Base-by-base conservation (phyloP, 2,888 invertebrate genomes). In the Anarsia innoxiella region DNA sequence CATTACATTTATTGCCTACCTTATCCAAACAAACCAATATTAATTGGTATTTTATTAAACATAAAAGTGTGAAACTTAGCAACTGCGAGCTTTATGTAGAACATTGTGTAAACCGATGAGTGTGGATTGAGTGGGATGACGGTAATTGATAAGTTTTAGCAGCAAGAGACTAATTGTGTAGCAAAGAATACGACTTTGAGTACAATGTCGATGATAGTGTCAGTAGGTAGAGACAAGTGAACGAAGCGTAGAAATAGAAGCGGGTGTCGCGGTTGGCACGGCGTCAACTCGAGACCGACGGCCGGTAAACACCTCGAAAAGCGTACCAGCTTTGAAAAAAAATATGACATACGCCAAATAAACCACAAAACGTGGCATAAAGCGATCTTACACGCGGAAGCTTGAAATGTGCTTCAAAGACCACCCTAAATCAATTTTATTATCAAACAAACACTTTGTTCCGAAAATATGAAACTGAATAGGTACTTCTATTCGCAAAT, bases 231-330 rank as follows among this genome's bases (percentile, higher is more conserved):
- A 19, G 31, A 13, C 25, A 10, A 36, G 36, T 31, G 26, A 27
- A 35, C 34, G 33, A 31, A 31, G 35, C 38, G 23, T 74, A 60
- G 69, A 78, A 80, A 78, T 79, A 80, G 66, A 66, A 78, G 65
- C 66, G 50, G 49, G 53, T 65, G 70, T 76, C 66, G 63, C 58
- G 60, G 44, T 78, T 80, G 82, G 82, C 82, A 79, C 67, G 44
- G 50, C 60, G 52, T 77, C 80, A 80, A 76, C 46, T 64, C 48
- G 40, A 44, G 46, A 50, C 56, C 49, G n/a, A n/a, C n/a, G n/a
- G 46, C 55, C 56, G 52, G 64, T 72, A 69, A 72, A 72, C 70
- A 69, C 53, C 49, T 45, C 47, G n/a, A n/a, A n/a, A n/a, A n/a
- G n/a, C 43, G 48, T 39, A 37, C 43, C 42, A 25, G 59, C 58